Evolutionary conservation across 2,888 invertebrate genomes (phyloP).

Genomic region (Xestia sexstrigata): DNA sequence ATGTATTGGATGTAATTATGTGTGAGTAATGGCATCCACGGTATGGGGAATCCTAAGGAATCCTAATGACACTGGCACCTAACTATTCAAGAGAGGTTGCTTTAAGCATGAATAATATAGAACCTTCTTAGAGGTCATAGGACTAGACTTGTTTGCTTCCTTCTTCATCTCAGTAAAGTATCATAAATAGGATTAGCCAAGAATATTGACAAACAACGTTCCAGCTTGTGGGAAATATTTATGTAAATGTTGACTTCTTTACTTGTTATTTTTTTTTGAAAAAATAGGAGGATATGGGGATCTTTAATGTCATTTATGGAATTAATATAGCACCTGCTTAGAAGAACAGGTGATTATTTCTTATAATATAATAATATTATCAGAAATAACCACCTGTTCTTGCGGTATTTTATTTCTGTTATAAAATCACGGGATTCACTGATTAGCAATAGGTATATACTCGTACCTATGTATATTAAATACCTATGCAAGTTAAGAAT

Average conservation of each 20-base stretch:
- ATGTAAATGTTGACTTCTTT: slow-evolving; percentile 7
- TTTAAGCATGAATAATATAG: slow-evolving; percentile 7
- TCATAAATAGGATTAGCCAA: slow-evolving; percentile 34
- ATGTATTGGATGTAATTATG: slow-evolving; percentile 32
- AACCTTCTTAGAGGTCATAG: slow-evolving; percentile 24
- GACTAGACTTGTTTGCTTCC: slow-evolving; percentile 41
- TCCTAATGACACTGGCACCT: slow-evolving; percentile 42
- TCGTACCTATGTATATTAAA: background rate
- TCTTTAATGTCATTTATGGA: background rate
- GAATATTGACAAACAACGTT: slow-evolving; percentile 26
- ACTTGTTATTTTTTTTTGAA: background rate
- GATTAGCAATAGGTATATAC: background rate
- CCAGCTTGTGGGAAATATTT: slow-evolving; percentile 8
- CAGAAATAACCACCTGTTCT: no score
- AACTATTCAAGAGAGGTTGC: slow-evolving; percentile 7
- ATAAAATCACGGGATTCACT: background rate
- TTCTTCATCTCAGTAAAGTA: slow-evolving; percentile 32
- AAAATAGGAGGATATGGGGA: background rate
- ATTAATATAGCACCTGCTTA: slow-evolving; percentile 34
- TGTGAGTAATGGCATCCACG: slow-evolving; percentile 40
- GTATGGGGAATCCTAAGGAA: slow-evolving; percentile 47
- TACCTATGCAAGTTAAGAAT: background rate
- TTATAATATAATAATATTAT: background rate
- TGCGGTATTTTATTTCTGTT: background rate
- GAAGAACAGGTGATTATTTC: slow-evolving; percentile 2